A percentile compares a stretch with the other conserved stretches of the same genome.
Conservation (phyloP, 2,888 invertebrate species). For the Tenthredo scrophulariae region DNA sequence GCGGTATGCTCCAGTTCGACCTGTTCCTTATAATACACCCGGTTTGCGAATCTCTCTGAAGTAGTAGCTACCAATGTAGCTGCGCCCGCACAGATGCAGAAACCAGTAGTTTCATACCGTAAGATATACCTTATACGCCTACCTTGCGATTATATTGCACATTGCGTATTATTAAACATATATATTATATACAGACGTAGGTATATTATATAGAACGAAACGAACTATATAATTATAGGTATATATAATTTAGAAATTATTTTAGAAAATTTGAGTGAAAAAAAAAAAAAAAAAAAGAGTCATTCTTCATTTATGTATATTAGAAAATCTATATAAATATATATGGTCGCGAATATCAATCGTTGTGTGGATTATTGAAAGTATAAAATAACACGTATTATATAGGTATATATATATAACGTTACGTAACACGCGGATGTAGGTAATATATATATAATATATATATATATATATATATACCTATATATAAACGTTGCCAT, state of each 20-base stretch:
- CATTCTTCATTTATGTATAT: no score
- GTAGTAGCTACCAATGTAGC: neutral
- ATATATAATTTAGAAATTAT: neutral
- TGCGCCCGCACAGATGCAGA: neutral
- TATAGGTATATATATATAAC: neutral
- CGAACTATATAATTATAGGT: neutral
- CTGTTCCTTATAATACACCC: neutral
- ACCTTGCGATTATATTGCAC: neutral
- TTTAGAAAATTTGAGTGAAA: neutral
- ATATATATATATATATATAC: neutral
- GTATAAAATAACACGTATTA: neutral
- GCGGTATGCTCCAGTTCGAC: neutral
- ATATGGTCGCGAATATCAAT: neutral
- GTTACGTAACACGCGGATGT: slow-evolving; percentile 39
- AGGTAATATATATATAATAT: neutral
- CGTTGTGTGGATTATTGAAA: neutral
- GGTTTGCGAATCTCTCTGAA: neutral
- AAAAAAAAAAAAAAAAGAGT: no score
- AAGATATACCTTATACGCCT: neutral
- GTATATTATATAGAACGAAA: neutral
- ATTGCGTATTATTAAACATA: neutral
- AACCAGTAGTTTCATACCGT: neutral
- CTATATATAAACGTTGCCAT: neutral
- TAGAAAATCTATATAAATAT: no score
- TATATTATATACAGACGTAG: neutral